Base-by-base conservation (phyloP, 2,797 vertebrate genomes). In the Danio kyathit region DNA sequence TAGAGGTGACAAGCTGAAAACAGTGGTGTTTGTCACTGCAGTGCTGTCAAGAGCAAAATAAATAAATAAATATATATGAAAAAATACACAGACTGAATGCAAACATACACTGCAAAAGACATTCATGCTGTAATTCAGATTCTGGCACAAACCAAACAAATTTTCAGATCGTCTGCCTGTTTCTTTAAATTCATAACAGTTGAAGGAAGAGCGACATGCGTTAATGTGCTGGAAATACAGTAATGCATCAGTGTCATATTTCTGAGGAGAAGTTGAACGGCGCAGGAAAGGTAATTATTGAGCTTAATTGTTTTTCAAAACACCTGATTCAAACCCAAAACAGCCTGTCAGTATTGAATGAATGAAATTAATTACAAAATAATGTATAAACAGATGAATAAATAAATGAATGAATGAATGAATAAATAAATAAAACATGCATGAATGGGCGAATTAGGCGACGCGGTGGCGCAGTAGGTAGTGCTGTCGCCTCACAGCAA, bases 301-400 rank as follows among this genome's bases (percentile, higher is more conserved):
- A 79, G 66, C 66, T 11, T 70, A 70, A 79, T 43, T 29, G 56
- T 16, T 79, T 79, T 51, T 61, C 65, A 70, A 61, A 56, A 56
- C 52, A 78, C 1, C 44, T 10, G 44, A 78, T 14, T 49, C 52
- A 77, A 59, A 54, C 19, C 56, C 40, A 64, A 17, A 41, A 63
- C 16, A 52, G 38, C 21, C 29, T 12, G 48, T 40, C 48, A 70
- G 29, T 29, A 29, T 29, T 29, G 29, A 52, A 52, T 48, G 1
- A 52, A 52, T 52, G 2, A 52, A 29, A 3, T 29, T 52, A 13
- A 52, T 52, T 5, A 52, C 5, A 48, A 48, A 48, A 7, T 48
- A 48, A 48, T 7, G 12, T 48, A 7, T 12, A 7, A 48, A 7
- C 46, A 48, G 12, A 48, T 29, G 29, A 29, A 29, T 29, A 1